Percentiles rank a stretch among this genome's conserved stretches.
phyloP scores from a whole-genome alignment of 2,888 invertebrate species.

The Trypoxylon attenuatum region DNA sequence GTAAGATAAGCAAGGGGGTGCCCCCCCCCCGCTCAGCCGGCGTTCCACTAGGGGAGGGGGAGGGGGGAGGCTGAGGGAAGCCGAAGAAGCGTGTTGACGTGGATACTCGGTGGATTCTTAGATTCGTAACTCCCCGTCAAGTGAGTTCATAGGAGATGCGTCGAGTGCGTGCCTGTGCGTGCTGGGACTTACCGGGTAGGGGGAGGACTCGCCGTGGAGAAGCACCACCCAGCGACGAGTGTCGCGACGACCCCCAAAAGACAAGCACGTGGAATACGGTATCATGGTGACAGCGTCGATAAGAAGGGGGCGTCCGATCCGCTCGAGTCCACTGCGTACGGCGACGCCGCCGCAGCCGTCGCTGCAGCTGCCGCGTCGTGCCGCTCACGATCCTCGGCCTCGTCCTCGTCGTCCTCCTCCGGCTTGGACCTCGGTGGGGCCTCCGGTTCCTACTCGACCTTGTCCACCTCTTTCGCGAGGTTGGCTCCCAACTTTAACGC shows the following conservation, averaged over 20 bases:
- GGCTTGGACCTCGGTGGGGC: neutral
- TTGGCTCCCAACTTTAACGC: slow-evolving; percentile 3
- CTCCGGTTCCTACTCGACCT: slow-evolving; percentile 5
- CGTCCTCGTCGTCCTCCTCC: neutral
- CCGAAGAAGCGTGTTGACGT: too few species aligned
- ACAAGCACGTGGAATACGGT: slow-evolving; percentile 66
- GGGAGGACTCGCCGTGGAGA: slow-evolving; percentile 53
- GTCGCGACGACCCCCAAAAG: slow-evolving; percentile 57
- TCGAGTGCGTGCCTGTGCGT: slow-evolving; percentile 46
- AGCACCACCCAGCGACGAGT: slow-evolving; percentile 60
- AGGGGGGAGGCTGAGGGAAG: too few species aligned
- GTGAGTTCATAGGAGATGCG: too few species aligned
- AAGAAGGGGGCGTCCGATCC: slow-evolving; percentile 39
- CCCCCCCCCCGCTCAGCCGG: neutral
- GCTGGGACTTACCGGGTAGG: slow-evolving; percentile 57
- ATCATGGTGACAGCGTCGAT: slow-evolving; percentile 55
- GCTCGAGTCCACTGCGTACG: slow-evolving; percentile 18
- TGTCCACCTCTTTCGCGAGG: neutral
- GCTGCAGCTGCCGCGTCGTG: neutral
- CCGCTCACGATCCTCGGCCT: neutral
- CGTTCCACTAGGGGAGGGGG: neutral
- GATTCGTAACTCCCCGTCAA: too few species aligned
- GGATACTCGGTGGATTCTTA: too few species aligned
- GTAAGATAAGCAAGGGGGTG: too few species aligned
- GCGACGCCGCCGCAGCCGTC: slow-evolving; percentile 17